Evolutionary conservation across 2,113 vertebrate genomes (phyloP), one percentile per base, ranked within the genome.

Genomic region (Micromys minutus): DNA sequence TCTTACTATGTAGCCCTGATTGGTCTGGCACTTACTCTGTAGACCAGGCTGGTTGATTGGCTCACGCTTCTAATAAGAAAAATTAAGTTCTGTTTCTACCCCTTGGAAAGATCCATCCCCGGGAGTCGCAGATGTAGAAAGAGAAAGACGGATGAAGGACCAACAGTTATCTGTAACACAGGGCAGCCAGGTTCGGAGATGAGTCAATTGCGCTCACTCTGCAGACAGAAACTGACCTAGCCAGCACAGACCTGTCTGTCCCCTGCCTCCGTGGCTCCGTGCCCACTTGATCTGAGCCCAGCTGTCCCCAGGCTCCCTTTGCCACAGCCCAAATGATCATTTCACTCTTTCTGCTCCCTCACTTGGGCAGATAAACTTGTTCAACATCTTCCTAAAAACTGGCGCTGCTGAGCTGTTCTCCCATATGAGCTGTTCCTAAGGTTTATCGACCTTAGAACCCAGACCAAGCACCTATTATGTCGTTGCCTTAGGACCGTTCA

Each of bases 101-200:
- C 34, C 75, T 24, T 24, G 31, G 5, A 36, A 15, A 26, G n/a
- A 42, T 74, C 12, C 1, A 8, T 11, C 10, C 19, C 4, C n/a
- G 76, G 71, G 36, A 57, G 15, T 12, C 29, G 9, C 2, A 5
- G 0, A 0, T 74, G 26, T 6, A 26, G 12, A 15, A 80, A 61
- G 17, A 0, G 21, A 67, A 80, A 36, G 17, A 6, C 22, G 1
- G 55, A 3, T 9, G 2, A 10, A 10, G 34, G 7, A 12, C 13
- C 50, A 3, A 22, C 29, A 52, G 13, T 31, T 24, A 1, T 0
- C 21, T 2, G 0, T 10, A 1, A 13, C 1, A 2, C 1, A 0
- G 0, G 13, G 15, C 0, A 0, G 0, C 0, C 3, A 0, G 7
- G 0, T 0, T 9, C 1, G 4, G 36, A 52, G 4, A 11, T 19